Conservation (phyloP, 2,113 vertebrate species). For the Corythaixoides concolor region DNA sequence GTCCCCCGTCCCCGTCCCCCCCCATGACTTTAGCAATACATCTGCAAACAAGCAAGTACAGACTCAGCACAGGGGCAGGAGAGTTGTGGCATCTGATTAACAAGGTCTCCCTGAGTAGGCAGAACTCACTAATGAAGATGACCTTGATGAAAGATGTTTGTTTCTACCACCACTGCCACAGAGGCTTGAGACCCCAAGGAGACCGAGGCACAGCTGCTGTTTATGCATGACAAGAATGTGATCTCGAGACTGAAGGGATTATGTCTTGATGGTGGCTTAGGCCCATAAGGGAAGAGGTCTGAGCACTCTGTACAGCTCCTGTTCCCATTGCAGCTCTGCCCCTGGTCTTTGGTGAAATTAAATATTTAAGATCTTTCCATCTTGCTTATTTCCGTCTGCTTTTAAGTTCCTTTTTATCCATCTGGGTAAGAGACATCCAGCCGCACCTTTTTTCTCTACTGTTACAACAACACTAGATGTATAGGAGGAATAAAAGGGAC, state of each 20-base stretch:
- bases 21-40: background rate
- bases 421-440: background rate
- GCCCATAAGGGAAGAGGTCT: background rate
- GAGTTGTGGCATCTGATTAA: background rate
- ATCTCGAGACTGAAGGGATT: background rate
- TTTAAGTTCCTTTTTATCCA: background rate
- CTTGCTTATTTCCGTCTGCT: background rate
- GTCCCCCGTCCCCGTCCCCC: too few relatives aligned
- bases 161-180: background rate
- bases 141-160: conserved; percentile 40
- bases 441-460: background rate
- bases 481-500: conserved; percentile 19
- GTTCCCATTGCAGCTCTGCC: background rate
- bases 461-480: background rate
- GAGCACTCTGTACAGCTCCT: background rate
- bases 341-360: background rate
- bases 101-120: background rate
- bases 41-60: background rate
- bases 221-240: background rate
- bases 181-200: conserved; percentile 15
- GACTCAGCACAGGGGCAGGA: background rate
- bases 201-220: background rate
- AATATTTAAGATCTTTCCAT: conserved; percentile 16
- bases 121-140: conserved; percentile 29
- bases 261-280: background rate